phyloP scores from a whole-genome alignment of 2,888 invertebrate genomes.

The Scotopteryx bipunctaria region DNA sequence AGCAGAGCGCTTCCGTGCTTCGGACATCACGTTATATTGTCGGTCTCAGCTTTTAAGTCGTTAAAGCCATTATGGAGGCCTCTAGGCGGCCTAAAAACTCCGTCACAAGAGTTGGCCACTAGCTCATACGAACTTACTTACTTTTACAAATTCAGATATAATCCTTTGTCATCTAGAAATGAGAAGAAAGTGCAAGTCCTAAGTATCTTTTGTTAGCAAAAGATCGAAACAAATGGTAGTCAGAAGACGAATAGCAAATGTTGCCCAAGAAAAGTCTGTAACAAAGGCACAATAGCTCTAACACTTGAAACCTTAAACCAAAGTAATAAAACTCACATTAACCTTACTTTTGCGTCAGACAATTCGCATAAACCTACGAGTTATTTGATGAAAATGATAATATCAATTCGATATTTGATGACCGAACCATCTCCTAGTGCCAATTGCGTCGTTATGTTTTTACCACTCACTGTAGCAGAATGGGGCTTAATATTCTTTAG shows the following conservation, averaged over 20 bases:
- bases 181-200: conserved; percentile 16
- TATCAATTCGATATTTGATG: conserved; percentile 30
- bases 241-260: conserved; percentile 19
- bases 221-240: conserved; percentile 20
- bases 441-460: conserved; percentile 43
- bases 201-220: conserved; percentile 12
- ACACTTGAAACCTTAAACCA: conserved; percentile 5
- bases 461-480: conserved; percentile 35
- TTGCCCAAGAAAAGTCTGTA: conserved; percentile 10
- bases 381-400: conserved; percentile 14
- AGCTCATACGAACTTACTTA: neutral
- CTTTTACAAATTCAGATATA: neutral
- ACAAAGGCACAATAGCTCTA: conserved; percentile 7
- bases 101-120: neutral
- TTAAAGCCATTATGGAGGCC: too few species aligned
- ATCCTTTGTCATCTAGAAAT: neutral
- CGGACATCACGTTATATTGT: too few species aligned
- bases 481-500: conserved; percentile 34
- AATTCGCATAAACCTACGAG: conserved; percentile 12
- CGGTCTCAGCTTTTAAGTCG: too few species aligned
- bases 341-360: neutral
- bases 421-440: conserved; percentile 28
- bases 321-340: conserved; percentile 5
- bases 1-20: too few species aligned
- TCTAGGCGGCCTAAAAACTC: too few species aligned